Evolutionary conservation across 2,888 invertebrate genomes (phyloP), one percentile per base, ranked within the genome.

Genomic region (Spialia ferax): DNA sequence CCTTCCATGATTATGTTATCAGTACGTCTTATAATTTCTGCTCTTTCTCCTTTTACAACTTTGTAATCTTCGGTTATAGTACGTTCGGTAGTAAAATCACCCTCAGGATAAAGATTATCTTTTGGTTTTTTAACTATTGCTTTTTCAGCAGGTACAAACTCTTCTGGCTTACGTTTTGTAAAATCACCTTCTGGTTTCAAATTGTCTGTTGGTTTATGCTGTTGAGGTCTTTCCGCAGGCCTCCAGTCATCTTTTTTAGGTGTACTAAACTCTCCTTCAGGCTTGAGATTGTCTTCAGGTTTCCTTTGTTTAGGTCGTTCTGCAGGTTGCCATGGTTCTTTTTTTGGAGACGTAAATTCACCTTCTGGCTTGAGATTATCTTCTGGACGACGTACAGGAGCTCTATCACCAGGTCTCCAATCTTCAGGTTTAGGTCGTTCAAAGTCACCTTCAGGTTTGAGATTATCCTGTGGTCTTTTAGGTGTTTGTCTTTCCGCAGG

Each of bases 1-100:
- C 96, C 95, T 90, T 95, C 95, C 62, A 95, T 91, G 42, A 94
- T 94, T 15, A 96, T 94, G 79, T 97, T 96, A 80, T 96, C 96
- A 71, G 94, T 94, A 54, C 94, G 95, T 70, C 94, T 94, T 70
- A 95, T 92, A 22, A 96, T 95, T 82, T 96, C 95, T 38, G 95
- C 95, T 74, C 96, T 93, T 80, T 96, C 96, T 0, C 95, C 95
- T 32, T 86, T 92, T 0, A 95, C 94, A n/a, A 95, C 91, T 70
- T 86, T 93, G 73, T 95, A 95, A 78, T 96, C 96, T 69, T 95
- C 94, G 22, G 89, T 89, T 54, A 89, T 88, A 20, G 89, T 92
- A 72, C 94, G 88, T 42, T 88, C 89, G 42, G 94, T 94, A 15
- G 94, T 95, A 73, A 95, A 95, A 61, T 95, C 94, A 20, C 95